A percentile compares a stretch with the other conserved stretches of the same genome.
phyloP scores from a whole-genome alignment of 2,113 vertebrate species.

The Anarrhichthys ocellatus region DNA sequence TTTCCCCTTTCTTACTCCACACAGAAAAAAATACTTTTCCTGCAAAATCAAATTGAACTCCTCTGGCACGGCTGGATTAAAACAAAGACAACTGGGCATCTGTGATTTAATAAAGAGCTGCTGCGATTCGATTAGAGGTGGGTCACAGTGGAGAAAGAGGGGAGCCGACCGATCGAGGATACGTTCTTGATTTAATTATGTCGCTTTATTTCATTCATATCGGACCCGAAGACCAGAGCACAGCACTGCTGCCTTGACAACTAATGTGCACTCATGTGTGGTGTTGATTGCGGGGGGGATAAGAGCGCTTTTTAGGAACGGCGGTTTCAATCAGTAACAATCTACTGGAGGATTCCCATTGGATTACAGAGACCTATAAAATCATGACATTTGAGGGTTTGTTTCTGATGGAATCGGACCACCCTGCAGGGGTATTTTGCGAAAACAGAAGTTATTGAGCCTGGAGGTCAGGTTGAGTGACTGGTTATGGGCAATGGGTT shows the following conservation, averaged over 20 bases:
- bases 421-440: neutral
- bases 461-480: constrained; percentile 2
- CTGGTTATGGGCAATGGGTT: constrained; percentile 2
- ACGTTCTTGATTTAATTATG: constrained; percentile 61
- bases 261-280: constrained; percentile 14
- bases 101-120: constrained; percentile 54
- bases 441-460: constrained; percentile 13
- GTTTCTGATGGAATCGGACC: neutral
- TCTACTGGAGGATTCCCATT: neutral
- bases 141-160: constrained; percentile 31
- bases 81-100: constrained; percentile 40
- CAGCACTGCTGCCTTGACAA: constrained; percentile 14
- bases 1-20: constrained; percentile 18
- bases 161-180: constrained; percentile 11
- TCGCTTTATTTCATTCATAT: constrained; percentile 50
- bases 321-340: constrained; percentile 3
- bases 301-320: neutral
- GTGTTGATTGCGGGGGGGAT: constrained; percentile 13
- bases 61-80: constrained; percentile 27
- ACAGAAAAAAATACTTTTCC: constrained; percentile 25
- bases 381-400: constrained; percentile 9
- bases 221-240: constrained; percentile 17
- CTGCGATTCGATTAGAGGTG: constrained; percentile 37
- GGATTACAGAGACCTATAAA: neutral
- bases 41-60: constrained; percentile 49